A percentile compares a stretch with the other conserved stretches of the same genome.
phyloP scores from a whole-genome alignment of 1,140 invertebrate genomes.

The Orchesella cincta region DNA sequence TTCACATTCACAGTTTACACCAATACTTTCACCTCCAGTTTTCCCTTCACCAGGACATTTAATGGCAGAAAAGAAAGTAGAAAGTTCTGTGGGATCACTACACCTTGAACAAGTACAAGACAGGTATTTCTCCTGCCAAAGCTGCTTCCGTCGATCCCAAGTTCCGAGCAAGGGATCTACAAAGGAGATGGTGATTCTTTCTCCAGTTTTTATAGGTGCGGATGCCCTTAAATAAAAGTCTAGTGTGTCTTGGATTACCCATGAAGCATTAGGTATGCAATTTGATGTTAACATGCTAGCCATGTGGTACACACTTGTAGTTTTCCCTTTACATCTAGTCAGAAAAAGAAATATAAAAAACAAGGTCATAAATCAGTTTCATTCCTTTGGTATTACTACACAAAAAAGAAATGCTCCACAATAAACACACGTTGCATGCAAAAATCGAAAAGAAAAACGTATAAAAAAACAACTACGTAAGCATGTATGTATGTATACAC shows the following conservation, averaged over 20 bases:
- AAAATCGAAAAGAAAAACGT: background rate
- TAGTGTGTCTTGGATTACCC: conserved; percentile 18
- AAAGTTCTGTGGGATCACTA: conserved; percentile 52
- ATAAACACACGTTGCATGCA: background rate
- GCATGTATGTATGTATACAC: too few relatives aligned
- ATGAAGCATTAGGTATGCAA: conserved; percentile 28
- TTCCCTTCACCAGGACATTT: conserved; percentile 43
- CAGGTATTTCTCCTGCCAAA: conserved; percentile 53
- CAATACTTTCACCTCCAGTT: background rate
- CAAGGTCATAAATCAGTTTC: conserved; percentile 10
- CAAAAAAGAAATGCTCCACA: background rate
- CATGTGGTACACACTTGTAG: conserved; percentile 7
- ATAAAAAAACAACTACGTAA: too few relatives aligned
- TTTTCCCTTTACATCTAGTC: background rate
- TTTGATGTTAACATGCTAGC: conserved; percentile 19
- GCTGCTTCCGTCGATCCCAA: conserved; percentile 49
- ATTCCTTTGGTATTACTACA: background rate
- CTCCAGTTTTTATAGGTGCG: conserved; percentile 4
- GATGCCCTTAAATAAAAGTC: conserved; percentile 23
- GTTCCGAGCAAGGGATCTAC: conserved; percentile 51
- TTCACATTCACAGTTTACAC: conserved; percentile 13
- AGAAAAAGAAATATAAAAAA: conserved; percentile 9
- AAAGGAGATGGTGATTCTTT: conserved; percentile 8
- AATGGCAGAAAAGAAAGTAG: conserved; percentile 42
- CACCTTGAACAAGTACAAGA: conserved; percentile 53